A percentile compares a stretch with the other conserved stretches of the same genome.
Conservation (phyloP, 2,888 invertebrate genomes). For the Subacronicta megacephala region DNA sequence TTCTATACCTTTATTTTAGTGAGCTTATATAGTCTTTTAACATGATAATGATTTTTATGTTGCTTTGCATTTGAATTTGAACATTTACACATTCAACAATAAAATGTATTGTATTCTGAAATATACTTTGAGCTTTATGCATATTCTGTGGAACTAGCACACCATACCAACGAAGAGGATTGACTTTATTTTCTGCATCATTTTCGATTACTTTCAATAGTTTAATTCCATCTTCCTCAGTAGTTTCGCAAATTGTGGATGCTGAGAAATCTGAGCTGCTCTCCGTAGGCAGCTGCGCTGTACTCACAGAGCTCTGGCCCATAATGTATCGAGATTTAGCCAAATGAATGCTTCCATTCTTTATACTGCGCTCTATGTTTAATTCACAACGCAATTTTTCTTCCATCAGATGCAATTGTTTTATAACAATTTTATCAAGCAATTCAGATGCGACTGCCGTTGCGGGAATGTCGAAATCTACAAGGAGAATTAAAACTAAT, state of each 20-base stretch:
- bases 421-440: conserved; percentile 92
- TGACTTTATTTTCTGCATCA: conserved; percentile 72
- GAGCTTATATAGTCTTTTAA: conserved; percentile 70
- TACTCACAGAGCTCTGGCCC: conserved; percentile 93
- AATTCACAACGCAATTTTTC: conserved; percentile 92
- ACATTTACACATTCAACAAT: conserved; percentile 92
- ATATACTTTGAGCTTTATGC: conserved; percentile 93
- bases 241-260: conserved; percentile 72
- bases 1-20: conserved; percentile 30
- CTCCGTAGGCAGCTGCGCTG: conserved; percentile 92
- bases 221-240: conserved; percentile 81
- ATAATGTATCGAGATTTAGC: conserved; percentile 94
- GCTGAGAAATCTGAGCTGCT: conserved; percentile 86
- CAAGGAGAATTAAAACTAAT: conserved; percentile 9
- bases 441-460: conserved; percentile 86
- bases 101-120: conserved; percentile 92
- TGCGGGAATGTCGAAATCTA: conserved; percentile 35
- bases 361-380: conserved; percentile 92
- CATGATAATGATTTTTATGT: conserved; percentile 69
- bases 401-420: conserved; percentile 93
- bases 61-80: conserved; percentile 89
- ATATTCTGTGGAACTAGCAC: conserved; percentile 95
- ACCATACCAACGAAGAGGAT: conserved; percentile 97
- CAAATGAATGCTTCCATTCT: conserved; percentile 92
- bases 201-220: conserved; percentile 77